Conservation (phyloP, 2,888 invertebrate species). For the Cataglyphis cursor region DNA sequence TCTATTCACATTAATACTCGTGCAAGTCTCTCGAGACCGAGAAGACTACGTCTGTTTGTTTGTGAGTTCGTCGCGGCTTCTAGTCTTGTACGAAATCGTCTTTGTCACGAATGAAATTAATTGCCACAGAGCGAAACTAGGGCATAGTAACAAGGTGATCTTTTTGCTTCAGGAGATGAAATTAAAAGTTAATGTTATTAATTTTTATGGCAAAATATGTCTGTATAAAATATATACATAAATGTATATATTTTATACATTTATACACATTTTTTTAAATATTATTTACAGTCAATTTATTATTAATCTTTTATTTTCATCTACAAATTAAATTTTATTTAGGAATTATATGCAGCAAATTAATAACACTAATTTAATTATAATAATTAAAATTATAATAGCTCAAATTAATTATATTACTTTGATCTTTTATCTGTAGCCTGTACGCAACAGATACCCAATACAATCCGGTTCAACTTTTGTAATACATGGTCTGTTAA, state of each 20-base stretch:
- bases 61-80: constrained; percentile 13
- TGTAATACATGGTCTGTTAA: not conserved
- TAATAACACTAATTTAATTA: constrained; percentile 13
- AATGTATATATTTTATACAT: not conserved
- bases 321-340: not conserved
- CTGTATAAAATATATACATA: not conserved
- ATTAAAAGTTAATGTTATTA: constrained; percentile 16
- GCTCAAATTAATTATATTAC: constrained; percentile 17
- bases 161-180: constrained; percentile 17
- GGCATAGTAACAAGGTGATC: constrained; percentile 36
- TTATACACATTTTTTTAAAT: not conserved
- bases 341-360: not conserved
- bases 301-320: not conserved
- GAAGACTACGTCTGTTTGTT: not conserved
- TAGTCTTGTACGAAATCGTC: constrained; percentile 51
- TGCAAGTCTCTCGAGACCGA: not conserved
- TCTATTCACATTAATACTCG: not conserved
- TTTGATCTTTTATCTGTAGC: constrained; percentile 26
- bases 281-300: not conserved
- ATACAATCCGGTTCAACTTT: not conserved
- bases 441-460: not conserved
- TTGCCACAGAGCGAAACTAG: constrained; percentile 42
- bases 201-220: not conserved
- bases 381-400: constrained; percentile 15
- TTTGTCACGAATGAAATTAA: constrained; percentile 57